Percentiles rank a stretch among this genome's conserved stretches.
Conservation (phyloP, 2,888 invertebrate species). For the Epistrophella euchroma region DNA sequence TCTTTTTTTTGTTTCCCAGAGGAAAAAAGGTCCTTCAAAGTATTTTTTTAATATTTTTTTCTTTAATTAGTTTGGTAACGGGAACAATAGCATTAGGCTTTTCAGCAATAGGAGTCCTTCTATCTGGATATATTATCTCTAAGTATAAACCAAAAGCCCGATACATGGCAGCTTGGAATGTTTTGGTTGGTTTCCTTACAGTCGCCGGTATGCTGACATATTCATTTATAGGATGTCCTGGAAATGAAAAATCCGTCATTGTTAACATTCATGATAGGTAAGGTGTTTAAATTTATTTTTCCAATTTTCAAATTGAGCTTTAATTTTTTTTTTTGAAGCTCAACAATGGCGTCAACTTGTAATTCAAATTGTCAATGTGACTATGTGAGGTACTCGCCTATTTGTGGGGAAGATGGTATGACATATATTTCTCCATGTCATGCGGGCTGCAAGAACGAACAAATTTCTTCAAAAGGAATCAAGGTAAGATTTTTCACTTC, state of each 20-base stretch:
- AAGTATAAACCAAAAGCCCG: conserved; percentile 88
- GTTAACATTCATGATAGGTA: conserved; percentile 81
- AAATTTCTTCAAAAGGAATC: conserved; percentile 82
- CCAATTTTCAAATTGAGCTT: background rate
- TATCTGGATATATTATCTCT: conserved; percentile 88
- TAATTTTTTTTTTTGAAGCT: conserved; percentile 35
- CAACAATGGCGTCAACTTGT: conserved; percentile 82
- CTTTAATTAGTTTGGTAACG: conserved; percentile 86
- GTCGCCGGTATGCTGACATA: conserved; percentile 87
- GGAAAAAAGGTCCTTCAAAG: background rate
- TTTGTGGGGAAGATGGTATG: conserved; percentile 87
- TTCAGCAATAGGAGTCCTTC: conserved; percentile 88
- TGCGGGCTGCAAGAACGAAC: conserved; percentile 88
- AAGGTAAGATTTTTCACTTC: conserved; percentile 80
- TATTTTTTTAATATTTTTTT: background rate
- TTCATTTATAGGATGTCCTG: conserved; percentile 88
- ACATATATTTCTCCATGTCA: conserved; percentile 92
- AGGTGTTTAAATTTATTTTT: conserved; percentile 29
- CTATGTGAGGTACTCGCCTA: conserved; percentile 89
- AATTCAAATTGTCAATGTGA: conserved; percentile 88
- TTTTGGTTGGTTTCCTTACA: conserved; percentile 87
- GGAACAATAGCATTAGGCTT: conserved; percentile 89
- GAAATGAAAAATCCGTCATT: conserved; percentile 85
- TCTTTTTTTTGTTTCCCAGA: too few species aligned
- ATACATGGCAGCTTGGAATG: conserved; percentile 89